Evolutionary conservation across 2,113 vertebrate genomes (phyloP).

Genomic region (Felis chaus): DNA sequence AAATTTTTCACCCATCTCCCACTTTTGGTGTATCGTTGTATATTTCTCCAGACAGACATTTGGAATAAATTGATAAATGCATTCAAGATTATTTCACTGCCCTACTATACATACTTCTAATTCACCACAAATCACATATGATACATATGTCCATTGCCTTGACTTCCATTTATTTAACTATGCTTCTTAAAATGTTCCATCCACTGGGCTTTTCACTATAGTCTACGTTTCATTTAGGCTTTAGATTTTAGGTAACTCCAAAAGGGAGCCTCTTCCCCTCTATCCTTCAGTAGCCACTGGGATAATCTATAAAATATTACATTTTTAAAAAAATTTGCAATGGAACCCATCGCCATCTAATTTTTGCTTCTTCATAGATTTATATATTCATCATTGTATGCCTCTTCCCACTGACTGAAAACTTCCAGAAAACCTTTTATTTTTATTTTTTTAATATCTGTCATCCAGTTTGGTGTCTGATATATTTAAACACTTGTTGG

Average conservation of each 20-base stretch:
- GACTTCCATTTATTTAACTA: background rate
- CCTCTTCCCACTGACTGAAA: background rate
- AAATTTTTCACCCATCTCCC: background rate
- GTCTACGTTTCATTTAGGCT: accelerated
- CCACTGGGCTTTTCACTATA: background rate
- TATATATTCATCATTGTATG: background rate
- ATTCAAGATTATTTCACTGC: background rate
- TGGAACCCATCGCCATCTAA: background rate
- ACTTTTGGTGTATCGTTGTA: background rate
- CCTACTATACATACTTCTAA: accelerated
- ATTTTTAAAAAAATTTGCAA: background rate
- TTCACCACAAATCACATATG: background rate
- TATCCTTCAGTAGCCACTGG: accelerated
- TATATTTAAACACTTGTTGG: background rate
- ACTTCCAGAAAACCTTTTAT: background rate
- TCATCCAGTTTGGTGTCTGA: too few species aligned
- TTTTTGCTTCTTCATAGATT: background rate
- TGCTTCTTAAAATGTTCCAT: background rate
- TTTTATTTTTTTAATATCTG: background rate
- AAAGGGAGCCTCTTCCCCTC: background rate
- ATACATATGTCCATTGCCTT: too few species aligned
- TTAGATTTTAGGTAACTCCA: background rate
- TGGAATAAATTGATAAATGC: background rate
- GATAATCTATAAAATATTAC: background rate
- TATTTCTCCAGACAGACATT: background rate